Evolutionary conservation across 2,888 invertebrate genomes (phyloP), one percentile per base, ranked within the genome.

Genomic region (Melikaiella ostensackeni): DNA sequence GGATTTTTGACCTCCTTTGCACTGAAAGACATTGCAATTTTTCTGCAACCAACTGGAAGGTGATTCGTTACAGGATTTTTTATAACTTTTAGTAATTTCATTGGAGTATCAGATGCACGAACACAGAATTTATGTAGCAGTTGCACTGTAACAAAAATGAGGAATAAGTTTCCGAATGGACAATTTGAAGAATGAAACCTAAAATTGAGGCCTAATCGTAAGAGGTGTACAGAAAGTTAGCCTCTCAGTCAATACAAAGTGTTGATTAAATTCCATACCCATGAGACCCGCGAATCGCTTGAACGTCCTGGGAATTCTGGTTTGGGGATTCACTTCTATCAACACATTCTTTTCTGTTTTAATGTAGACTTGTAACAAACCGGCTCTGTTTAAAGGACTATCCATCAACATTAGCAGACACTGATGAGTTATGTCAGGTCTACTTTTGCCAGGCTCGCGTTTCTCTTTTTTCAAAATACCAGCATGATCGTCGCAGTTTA

Each of bases 391-490:
- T 61, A 99, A 92, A 0, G 99, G 99, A 80, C 98, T 98, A 91
- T 99, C 99, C 93, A 99, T 95, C 70, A 99, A 93, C 98, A 99
- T 99, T 0, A 99, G 93, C 21, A 99, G 93, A 90, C 99, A 99
- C 91, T 99, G 99, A 91, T 99, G 99, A 0, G 97, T 95, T 80
- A 99, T 99, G 89, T 99, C 99, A 0, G 99, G 99, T 42, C 99
- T 93, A 88, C 97, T 98, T 2, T 96, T 94, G 0, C 97, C 96
- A 0, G 97, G 96, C 86, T 98, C 97, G 79, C 97, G 93, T 84
- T 97, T 96, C 90, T 96, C 96, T 90, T 97, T 98, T 84, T 96
- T 95, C 84, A 98, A 93, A 80, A 98, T 95, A 83, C 94, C 93
- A 33, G 94, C 94, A 91, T 99, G 99, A 89, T 98, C 98, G 91